These are phyloP conservation scores for Timema podura DNA, from an alignment of 2,888 invertebrate genomes.

Conservation along the genomic window DNA sequence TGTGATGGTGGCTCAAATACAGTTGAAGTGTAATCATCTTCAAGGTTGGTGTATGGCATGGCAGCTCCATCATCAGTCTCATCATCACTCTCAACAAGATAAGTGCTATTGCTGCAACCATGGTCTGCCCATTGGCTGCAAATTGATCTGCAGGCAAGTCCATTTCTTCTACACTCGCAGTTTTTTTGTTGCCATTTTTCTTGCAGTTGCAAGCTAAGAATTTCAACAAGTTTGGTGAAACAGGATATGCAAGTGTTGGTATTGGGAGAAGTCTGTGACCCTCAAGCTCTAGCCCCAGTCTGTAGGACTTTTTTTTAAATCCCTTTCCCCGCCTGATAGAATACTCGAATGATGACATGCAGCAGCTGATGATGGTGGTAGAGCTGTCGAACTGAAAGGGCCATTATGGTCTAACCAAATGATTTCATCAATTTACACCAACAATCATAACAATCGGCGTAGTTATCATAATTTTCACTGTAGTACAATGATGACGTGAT, in stretches of 20 bases:
- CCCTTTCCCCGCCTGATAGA: not conserved
- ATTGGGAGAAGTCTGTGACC: not conserved
- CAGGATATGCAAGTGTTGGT: not conserved
- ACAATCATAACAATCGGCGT: no score
- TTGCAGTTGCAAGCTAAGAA: slow-evolving; percentile 2
- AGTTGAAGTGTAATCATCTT: no score
- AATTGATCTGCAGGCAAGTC: not conserved
- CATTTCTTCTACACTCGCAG: slow-evolving; percentile 9
- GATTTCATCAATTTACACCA: no score
- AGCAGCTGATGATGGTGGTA: not conserved
- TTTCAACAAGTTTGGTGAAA: slow-evolving; percentile 1
- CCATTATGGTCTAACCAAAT: not conserved
- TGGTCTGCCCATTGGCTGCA: not conserved
- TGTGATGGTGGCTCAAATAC: no score
- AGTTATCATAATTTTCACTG: no score
- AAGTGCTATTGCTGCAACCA: slow-evolving; percentile 9
- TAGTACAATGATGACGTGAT: no score
- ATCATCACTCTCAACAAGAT: no score
- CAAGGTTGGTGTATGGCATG: no score
- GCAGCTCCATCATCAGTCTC: no score
- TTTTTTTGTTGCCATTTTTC: not conserved
- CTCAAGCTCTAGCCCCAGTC: not conserved
- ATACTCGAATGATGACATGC: slow-evolving; percentile 8
- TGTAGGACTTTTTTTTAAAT: not conserved
- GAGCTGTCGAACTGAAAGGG: not conserved